phyloP scores from a whole-genome alignment of 2,797 vertebrate genomes.

The Danio choprae region DNA sequence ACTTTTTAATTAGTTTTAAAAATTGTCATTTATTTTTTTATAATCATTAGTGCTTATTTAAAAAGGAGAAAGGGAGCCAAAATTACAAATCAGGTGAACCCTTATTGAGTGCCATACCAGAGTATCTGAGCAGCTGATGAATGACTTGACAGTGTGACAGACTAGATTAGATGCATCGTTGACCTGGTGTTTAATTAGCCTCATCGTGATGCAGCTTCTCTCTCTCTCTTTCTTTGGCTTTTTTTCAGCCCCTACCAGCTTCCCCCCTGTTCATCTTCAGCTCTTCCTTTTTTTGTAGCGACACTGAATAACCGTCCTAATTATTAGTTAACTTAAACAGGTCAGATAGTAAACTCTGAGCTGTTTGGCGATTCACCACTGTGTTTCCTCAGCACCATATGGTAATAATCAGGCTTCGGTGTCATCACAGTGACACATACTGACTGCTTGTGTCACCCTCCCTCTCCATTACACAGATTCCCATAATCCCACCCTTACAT shows the following conservation, averaged over 20 bases:
- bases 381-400: conserved; percentile 16
- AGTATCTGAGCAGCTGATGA: conserved; percentile 10
- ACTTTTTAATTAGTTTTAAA: neutral
- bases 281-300: neutral
- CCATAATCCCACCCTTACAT: conserved; percentile 18
- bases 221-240: neutral
- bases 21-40: neutral
- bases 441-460: conserved; percentile 2
- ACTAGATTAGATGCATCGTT: conserved; percentile 2
- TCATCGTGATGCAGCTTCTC: neutral
- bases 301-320: neutral
- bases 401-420: conserved; percentile 29
- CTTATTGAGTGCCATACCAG: neutral
- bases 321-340: neutral
- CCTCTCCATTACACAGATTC: neutral
- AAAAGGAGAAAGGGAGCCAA: neutral
- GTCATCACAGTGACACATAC: conserved; percentile 39
- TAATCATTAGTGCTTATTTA: neutral
- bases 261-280: neutral
- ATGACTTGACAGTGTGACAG: neutral
- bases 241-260: neutral
- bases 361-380: neutral
- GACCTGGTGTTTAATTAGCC: conserved; percentile 28
- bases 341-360: neutral
- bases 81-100: neutral